phyloP scores from a whole-genome alignment of 2,888 invertebrate species.

The Cerceris rybyensis region DNA sequence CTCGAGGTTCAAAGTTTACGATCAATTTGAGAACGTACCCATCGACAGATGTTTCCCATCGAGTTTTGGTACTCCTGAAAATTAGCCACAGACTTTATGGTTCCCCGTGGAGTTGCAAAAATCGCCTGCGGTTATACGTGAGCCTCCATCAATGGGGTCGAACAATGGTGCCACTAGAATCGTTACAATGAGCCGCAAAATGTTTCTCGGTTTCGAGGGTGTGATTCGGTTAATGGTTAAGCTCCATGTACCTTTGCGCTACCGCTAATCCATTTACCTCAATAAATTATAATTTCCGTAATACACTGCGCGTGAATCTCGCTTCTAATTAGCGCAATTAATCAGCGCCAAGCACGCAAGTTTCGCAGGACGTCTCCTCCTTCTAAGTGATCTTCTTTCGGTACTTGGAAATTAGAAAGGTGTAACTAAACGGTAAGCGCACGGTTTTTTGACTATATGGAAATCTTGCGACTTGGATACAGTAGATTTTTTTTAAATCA shows the following conservation, averaged over 20 bases:
- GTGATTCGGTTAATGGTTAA: conserved; percentile 1
- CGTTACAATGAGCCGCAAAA: neutral
- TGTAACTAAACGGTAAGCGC: neutral
- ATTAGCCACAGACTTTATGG: conserved; percentile 46
- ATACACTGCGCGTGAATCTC: conserved; percentile 13
- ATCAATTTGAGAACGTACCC: conserved; percentile 39
- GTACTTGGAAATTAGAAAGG: too few relatives aligned
- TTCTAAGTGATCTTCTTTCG: neutral
- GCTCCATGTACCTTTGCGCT: neutral
- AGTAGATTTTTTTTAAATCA: too few relatives aligned
- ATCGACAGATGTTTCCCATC: conserved; percentile 64
- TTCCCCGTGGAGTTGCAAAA: conserved; percentile 36
- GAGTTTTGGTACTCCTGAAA: conserved; percentile 38
- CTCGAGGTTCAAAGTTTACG: conserved; percentile 48
- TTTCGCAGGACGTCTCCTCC: conserved; percentile 7
- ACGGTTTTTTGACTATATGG: too few relatives aligned
- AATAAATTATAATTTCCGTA: conserved; percentile 45
- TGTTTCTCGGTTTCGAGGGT: conserved; percentile 7
- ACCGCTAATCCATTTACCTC: conserved; percentile 43
- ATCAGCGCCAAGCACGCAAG: conserved; percentile 31
- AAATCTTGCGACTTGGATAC: too few relatives aligned
- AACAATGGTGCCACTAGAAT: conserved; percentile 15
- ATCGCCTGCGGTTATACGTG: conserved; percentile 28
- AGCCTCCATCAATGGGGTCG: conserved; percentile 19
- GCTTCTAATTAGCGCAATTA: conserved; percentile 47